Evolutionary conservation across 2,888 invertebrate species (phyloP), one percentile per base, ranked within the genome.

Genomic region (Neuroscelio doddi): DNA sequence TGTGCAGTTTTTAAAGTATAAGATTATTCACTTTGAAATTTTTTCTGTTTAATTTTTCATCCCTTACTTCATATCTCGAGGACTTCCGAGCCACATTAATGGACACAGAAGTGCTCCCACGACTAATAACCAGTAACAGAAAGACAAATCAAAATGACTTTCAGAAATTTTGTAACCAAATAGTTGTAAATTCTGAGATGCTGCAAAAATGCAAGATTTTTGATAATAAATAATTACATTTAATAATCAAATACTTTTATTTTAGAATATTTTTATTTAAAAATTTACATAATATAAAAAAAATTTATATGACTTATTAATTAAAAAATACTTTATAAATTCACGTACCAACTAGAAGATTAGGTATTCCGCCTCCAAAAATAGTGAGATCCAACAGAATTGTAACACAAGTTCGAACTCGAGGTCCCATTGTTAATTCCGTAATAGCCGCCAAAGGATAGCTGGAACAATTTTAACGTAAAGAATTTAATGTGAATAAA

Each of bases 361-460:
- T 93, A 0, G 94, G 94, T 66, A 94, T 90, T 12, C 92, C 92
- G 10, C 91, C 91, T 0, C 92, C 90, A 77, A 94, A 94, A 30
- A 94, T 89, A 0, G 93, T 91, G 0, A 93, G 81, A 75, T 94
- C 91, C 29, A 93, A 85, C 1, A 94, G 86, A 69, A 92, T 85
- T 0, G 90, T 91, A 1, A 93, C 91, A 44, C 90, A 77, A 24
- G 86, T 85, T 34, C 91, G 87, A 12, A 89, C 87, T 49, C 84
- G 85, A 12, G 85, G 84, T 0, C 96, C 96, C 72, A 90, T 92
- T 0, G 93, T 91, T 38, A 93, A 84, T 78, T 94, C 92, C 0
- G 93, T 94, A 14, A 96, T 89, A 0, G 95, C 93, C 0, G 94
- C 92, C 78, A 95, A 93, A 0, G 96, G 95, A 80, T 91, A 92